Evolutionary conservation across 2,797 vertebrate genomes (phyloP).

Genomic region (Percopsis omiscomaycus): DNA sequence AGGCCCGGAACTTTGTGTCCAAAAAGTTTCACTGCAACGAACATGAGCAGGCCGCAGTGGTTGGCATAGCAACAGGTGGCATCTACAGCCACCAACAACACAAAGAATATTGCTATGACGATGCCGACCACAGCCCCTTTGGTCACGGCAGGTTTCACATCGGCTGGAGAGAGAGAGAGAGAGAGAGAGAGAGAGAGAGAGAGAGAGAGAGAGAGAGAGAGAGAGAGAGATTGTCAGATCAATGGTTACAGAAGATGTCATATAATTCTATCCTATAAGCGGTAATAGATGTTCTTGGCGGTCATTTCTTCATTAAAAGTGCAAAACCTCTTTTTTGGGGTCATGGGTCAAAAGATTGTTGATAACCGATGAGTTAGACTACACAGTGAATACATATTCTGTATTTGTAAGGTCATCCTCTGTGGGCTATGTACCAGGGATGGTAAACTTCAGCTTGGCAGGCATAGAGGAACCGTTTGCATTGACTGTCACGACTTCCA

Average conservation of each 20-base stretch:
- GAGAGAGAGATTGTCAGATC: not conserved
- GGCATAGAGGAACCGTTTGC: conserved; percentile 65
- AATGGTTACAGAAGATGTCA: too few relatives aligned
- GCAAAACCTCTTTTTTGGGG: too few relatives aligned
- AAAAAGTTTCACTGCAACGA: conserved; percentile 75
- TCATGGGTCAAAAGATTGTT: too few relatives aligned
- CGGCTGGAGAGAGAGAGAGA: conserved; percentile 24
- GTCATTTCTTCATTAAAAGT: too few relatives aligned
- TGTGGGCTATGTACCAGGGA: conserved; percentile 42
- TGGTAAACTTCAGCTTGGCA: conserved; percentile 57
- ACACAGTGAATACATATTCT: too few relatives aligned
- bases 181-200: not conserved
- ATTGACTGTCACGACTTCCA: conserved; percentile 62
- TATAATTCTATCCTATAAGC: too few relatives aligned
- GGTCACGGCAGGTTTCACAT: conserved; percentile 55
- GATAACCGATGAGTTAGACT: too few relatives aligned
- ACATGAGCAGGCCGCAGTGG: conserved; percentile 80
- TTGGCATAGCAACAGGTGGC: conserved; percentile 81
- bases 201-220: not conserved
- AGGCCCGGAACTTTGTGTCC: conserved; percentile 67
- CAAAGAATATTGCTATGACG: conserved; percentile 77
- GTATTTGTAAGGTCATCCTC: too few relatives aligned
- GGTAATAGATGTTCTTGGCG: too few relatives aligned
- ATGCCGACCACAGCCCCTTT: conserved; percentile 77
- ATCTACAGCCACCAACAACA: conserved; percentile 77